These are phyloP conservation scores for Protonibea diacanthus DNA, from an alignment of 2,797 vertebrate species.

Conservation along the genomic window DNA sequence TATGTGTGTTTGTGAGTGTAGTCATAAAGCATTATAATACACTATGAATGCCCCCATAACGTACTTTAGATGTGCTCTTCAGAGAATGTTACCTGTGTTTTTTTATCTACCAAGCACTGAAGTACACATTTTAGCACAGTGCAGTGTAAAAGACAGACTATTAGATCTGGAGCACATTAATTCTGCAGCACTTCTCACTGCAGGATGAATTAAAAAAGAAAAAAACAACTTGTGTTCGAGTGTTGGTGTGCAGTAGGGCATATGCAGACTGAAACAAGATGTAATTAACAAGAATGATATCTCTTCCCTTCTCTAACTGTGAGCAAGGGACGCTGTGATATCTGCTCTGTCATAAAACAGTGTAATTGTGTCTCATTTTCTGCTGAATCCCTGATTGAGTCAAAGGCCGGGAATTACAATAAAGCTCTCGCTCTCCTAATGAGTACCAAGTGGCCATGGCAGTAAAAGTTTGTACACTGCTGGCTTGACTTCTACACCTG, in stretches of 20 bases:
- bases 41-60: too few relatives aligned
- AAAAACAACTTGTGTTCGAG: conserved; percentile 37
- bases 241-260: conserved; percentile 57
- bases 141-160: conserved; percentile 42
- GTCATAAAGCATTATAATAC: too few relatives aligned
- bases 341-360: conserved; percentile 54
- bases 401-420: conserved; percentile 64
- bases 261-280: conserved; percentile 63
- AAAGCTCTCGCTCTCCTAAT: conserved; percentile 65
- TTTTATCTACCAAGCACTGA: conserved; percentile 35
- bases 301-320: conserved; percentile 60
- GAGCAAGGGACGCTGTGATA: conserved; percentile 63
- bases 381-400: conserved; percentile 66
- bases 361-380: conserved; percentile 74
- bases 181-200: conserved; percentile 32
- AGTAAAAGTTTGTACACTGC: conserved; percentile 37
- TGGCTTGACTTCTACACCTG: conserved; percentile 36
- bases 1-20: too few relatives aligned
- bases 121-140: conserved; percentile 26
- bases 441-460: conserved; percentile 48
- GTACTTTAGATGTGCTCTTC: too few relatives aligned
- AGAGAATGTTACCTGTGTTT: not conserved
- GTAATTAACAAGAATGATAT: conserved; percentile 83
- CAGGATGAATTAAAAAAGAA: not conserved
- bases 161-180: conserved; percentile 39